These are phyloP conservation scores for Bombus soroeensis DNA, from an alignment of 1,140 invertebrate species.

Conservation along the genomic window DNA sequence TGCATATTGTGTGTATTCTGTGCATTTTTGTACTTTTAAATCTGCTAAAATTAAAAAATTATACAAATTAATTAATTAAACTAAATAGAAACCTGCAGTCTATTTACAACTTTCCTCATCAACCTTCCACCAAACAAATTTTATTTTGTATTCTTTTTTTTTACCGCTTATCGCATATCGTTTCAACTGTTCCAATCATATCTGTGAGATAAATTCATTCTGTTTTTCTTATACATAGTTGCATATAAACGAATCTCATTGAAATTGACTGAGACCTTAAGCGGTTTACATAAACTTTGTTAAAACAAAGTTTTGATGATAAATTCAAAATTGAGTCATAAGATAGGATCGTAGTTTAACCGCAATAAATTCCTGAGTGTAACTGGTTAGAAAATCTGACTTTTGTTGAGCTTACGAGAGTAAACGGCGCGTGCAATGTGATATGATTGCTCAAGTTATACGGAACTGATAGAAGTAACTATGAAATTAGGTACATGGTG, in stretches of 20 bases:
- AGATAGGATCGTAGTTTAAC: neutral
- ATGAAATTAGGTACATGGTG: no score
- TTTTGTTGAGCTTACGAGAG: neutral
- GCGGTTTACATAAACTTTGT: neutral
- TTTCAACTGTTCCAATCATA: neutral
- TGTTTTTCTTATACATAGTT: neutral
- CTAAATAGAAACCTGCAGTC: no score
- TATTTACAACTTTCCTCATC: no score
- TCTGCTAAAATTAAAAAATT: no score
- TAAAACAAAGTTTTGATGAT: neutral
- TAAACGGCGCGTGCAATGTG: no score
- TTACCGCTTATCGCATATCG: neutral
- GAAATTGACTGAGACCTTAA: neutral
- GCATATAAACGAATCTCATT: neutral
- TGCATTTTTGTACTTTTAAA: no score
- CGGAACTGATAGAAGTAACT: no score
- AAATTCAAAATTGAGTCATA: neutral
- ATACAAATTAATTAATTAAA: no score
- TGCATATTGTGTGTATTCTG: no score
- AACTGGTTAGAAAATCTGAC: neutral
- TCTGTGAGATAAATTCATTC: no score
- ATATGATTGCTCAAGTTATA: neutral
- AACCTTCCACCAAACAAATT: no score
- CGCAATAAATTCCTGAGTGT: neutral
- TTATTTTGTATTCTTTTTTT: no score